These are phyloP conservation scores for Ceryle rudis DNA, from an alignment of 2,797 vertebrate species.

Conservation along the genomic window DNA sequence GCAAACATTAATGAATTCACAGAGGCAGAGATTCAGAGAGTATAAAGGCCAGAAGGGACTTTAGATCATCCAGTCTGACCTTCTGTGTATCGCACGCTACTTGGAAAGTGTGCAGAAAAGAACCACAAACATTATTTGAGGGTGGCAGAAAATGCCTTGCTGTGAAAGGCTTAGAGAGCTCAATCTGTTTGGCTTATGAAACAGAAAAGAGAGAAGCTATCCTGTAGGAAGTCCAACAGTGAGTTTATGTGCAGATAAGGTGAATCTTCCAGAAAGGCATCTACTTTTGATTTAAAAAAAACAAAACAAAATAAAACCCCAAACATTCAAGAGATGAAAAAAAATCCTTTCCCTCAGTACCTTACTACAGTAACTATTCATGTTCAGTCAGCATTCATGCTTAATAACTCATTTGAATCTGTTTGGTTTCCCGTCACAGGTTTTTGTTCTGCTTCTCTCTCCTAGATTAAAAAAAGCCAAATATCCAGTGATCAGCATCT, in stretches of 20 bases:
- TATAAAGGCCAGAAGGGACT: conserved; percentile 71
- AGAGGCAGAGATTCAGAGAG: conserved; percentile 60
- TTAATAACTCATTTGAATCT: background rate
- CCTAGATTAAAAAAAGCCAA: background rate
- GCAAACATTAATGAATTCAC: conserved; percentile 67
- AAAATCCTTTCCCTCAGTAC: background rate
- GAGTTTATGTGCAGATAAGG: background rate
- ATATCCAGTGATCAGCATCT: background rate
- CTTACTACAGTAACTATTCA: background rate
- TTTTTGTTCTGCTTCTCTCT: background rate
- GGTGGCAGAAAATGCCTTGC: conserved; percentile 48
- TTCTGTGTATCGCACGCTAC: conserved; percentile 19
- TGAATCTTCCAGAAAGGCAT: background rate
- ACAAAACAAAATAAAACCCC: background rate
- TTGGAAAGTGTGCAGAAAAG: conserved; percentile 35
- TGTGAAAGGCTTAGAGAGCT: conserved; percentile 42
- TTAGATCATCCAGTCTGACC: conserved; percentile 66
- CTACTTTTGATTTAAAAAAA: background rate
- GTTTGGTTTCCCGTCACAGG: background rate
- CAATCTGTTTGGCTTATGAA: conserved; percentile 17
- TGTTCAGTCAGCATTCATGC: background rate
- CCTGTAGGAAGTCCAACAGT: background rate
- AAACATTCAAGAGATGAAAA: background rate
- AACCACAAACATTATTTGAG: conserved; percentile 51
- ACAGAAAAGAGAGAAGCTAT: conserved; percentile 9